Evolutionary conservation across 1,140 invertebrate genomes (phyloP).

Genomic region (Eubasilissa regina): DNA sequence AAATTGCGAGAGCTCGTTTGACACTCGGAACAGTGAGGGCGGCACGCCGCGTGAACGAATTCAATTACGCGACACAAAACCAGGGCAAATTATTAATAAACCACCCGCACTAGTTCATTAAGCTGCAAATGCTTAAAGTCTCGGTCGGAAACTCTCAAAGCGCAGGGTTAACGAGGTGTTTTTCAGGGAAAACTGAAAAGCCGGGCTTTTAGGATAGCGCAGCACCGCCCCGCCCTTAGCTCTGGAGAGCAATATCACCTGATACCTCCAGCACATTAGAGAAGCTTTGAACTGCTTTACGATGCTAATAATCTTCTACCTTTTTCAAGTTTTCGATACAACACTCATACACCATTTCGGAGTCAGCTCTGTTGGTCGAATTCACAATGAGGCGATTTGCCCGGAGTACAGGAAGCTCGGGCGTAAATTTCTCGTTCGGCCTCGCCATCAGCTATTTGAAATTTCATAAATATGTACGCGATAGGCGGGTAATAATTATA

Average conservation of each 20-base stretch:
- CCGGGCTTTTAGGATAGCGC: not conserved
- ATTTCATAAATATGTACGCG: slow-evolving; percentile 26
- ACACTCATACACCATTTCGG: not conserved
- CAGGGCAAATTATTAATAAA: slow-evolving; percentile 37
- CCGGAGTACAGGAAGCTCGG: not conserved
- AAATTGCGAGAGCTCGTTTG: slow-evolving; percentile 17
- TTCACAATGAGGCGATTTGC: not conserved
- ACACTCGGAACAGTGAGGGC: not conserved
- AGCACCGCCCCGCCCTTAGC: not conserved
- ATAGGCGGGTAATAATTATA: slow-evolving; percentile 1
- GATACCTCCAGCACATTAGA: slow-evolving; percentile 36
- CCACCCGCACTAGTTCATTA: slow-evolving; percentile 31
- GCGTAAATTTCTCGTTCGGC: slow-evolving; percentile 12
- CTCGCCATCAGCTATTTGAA: not conserved
- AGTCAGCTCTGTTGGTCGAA: not conserved
- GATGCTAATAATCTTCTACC: slow-evolving; percentile 38
- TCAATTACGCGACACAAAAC: slow-evolving; percentile 38
- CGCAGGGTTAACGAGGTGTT: slow-evolving; percentile 32
- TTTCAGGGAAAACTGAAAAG: not conserved
- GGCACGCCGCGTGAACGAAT: slow-evolving; percentile 21
- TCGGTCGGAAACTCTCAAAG: slow-evolving; percentile 18
- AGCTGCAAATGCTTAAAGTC: slow-evolving; percentile 33
- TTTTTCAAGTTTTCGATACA: slow-evolving; percentile 27
- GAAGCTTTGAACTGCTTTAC: slow-evolving; percentile 42
- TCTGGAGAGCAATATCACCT: slow-evolving; percentile 16